These are phyloP conservation scores for Leptonema lineaticorne DNA, from an alignment of 1,140 invertebrate genomes.

Conservation along the genomic window DNA sequence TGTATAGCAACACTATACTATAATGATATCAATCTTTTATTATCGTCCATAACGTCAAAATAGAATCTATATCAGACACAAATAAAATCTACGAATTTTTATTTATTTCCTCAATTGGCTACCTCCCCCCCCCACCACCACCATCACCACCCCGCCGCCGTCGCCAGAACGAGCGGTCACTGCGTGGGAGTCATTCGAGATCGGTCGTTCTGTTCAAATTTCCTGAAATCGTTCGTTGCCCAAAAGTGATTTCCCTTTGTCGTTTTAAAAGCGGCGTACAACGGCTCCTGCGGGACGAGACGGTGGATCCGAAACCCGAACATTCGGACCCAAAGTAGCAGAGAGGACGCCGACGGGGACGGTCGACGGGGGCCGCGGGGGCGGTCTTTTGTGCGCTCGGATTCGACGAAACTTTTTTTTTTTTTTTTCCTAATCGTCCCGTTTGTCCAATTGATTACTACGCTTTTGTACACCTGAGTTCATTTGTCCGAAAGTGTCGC, in stretches of 20 bases:
- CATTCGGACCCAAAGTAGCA: no score
- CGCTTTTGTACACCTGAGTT: slow-evolving; percentile 33
- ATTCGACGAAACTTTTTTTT: slow-evolving; percentile 29
- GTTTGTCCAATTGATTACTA: slow-evolving; percentile 40
- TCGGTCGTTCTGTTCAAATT: slow-evolving; percentile 9
- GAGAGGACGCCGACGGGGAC: no score
- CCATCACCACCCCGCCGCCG: no score
- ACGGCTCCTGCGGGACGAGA: slow-evolving; percentile 10
- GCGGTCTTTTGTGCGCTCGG: slow-evolving; percentile 12
- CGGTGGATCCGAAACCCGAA: neutral
- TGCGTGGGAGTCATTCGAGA: neutral
- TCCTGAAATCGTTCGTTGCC: neutral
- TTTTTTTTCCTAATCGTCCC: slow-evolving; percentile 17
- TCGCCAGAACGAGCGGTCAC: neutral
- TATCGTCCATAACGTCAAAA: no score
- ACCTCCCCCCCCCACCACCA: no score
- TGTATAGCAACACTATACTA: no score
- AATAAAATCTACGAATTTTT: no score
- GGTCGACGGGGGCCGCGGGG: no score
- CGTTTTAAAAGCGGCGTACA: slow-evolving; percentile 23
- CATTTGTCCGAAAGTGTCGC: slow-evolving; percentile 17
- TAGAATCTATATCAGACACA: no score
- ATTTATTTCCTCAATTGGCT: no score
- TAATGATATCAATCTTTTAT: no score
- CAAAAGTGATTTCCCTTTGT: slow-evolving; percentile 26